phyloP scores from a whole-genome alignment of 2,797 vertebrate species.

The Miichthys miiuy region DNA sequence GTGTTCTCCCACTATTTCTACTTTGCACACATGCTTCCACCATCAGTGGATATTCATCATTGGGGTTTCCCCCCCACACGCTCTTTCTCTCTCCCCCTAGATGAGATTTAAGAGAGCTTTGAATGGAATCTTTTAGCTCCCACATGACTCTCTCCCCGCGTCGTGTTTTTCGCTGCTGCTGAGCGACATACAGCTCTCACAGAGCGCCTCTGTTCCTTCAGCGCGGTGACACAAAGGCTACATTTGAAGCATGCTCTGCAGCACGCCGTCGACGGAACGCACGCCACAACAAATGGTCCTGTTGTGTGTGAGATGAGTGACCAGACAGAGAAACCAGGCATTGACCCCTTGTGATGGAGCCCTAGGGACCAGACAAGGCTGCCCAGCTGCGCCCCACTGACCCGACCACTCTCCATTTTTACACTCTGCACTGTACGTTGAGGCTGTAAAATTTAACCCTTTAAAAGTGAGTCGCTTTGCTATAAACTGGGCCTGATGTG shows the following conservation, averaged over 20 bases:
- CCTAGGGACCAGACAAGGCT: slow-evolving; percentile 81
- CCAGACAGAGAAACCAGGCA: slow-evolving; percentile 86
- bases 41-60: slow-evolving; percentile 78
- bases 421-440: slow-evolving; percentile 59
- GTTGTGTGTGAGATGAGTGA: slow-evolving; percentile 83
- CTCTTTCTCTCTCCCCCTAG: slow-evolving; percentile 46
- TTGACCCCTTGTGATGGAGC: slow-evolving; percentile 81
- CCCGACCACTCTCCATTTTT: slow-evolving; percentile 62
- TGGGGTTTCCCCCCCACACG: slow-evolving; percentile 39
- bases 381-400: slow-evolving; percentile 83
- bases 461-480: slow-evolving; percentile 62
- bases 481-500: slow-evolving; percentile 64
- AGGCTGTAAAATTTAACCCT: slow-evolving; percentile 70
- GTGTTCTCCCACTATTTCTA: slow-evolving; percentile 75
- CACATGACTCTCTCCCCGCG: slow-evolving; percentile 79
- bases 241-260: slow-evolving; percentile 86
- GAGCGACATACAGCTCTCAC: slow-evolving; percentile 76
- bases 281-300: slow-evolving; percentile 87
- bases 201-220: slow-evolving; percentile 87
- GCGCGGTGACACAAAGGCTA: slow-evolving; percentile 87
- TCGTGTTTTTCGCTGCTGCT: slow-evolving; percentile 81
- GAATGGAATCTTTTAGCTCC: slow-evolving; percentile 85
- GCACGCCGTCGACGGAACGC: slow-evolving; percentile 79
- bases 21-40: slow-evolving; percentile 76
- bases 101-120: slow-evolving; percentile 78